These are phyloP conservation scores for Drosophila elegans DNA, from an alignment of 1,140 invertebrate genomes.

Conservation along the genomic window DNA sequence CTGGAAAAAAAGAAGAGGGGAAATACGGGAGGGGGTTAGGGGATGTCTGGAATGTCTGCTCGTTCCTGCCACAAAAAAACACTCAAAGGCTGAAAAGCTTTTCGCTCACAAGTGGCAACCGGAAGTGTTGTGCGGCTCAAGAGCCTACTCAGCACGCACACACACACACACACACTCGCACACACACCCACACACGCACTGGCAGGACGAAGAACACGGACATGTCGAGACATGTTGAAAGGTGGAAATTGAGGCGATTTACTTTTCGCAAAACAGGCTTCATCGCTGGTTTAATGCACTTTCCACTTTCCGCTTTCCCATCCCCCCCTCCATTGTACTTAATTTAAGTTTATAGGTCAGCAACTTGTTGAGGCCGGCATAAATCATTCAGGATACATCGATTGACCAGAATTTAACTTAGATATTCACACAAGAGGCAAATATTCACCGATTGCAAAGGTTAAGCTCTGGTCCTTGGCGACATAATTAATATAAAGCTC, in stretches of 20 bases:
- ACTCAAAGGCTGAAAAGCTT: slow-evolving; percentile 78
- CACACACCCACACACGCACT: slow-evolving; percentile 14
- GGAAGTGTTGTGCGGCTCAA: slow-evolving; percentile 80
- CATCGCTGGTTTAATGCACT: slow-evolving; percentile 46
- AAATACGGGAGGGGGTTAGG: background rate
- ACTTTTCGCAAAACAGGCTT: slow-evolving; percentile 57
- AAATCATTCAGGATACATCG: background rate
- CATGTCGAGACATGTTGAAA: slow-evolving; percentile 76
- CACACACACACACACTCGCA: slow-evolving; percentile 29
- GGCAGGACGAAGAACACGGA: slow-evolving; percentile 24
- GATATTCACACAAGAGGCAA: no score
- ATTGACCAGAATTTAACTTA: background rate
- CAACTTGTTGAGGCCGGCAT: background rate
- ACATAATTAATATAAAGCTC: background rate
- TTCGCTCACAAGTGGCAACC: slow-evolving; percentile 80
- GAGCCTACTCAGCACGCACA: slow-evolving; percentile 70
- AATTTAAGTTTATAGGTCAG: slow-evolving; percentile 2
- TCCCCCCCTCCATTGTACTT: background rate
- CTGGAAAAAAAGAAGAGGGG: background rate
- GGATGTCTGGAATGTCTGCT: slow-evolving; percentile 48
- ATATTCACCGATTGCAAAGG: no score
- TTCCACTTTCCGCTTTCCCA: background rate
- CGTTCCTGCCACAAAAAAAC: slow-evolving; percentile 68
- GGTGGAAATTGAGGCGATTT: slow-evolving; percentile 81
- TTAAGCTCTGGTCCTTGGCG: no score